Base-by-base conservation (phyloP, 2,888 invertebrate species). In the Halocaridina rubra region DNA sequence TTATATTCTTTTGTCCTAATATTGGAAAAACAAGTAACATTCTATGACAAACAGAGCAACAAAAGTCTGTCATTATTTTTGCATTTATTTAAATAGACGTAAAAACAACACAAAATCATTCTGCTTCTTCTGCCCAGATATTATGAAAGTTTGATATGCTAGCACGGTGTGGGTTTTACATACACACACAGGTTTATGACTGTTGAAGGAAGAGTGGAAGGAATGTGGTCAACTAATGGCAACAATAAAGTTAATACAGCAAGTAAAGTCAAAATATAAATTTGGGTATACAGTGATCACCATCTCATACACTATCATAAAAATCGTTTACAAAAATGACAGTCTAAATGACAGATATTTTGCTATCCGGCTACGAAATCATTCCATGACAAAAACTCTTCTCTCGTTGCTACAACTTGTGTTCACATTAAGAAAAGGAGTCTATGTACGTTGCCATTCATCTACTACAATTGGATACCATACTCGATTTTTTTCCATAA, bases 181-280 rank as follows among this genome's bases (percentile, higher is more conserved):
- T 82, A 76, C 76, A 81, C 69, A 81, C 82, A 71, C 71, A 77
- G 69, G 77, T 76, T 77, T 67, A 39, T 67, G 75, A 76, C 81
- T 81, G 81, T n/a, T n/a, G n/a, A n/a, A n/a, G n/a, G 46, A 46
- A 46, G 46, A 46, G 16, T 46, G 46, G 16, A 16, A 82, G 82
- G 82, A 77, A 82, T 82, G 82, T 82, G 59, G 71, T 81, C n/a
- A 82, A 82, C 82, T 77, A 76, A 77, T 39, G 82, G 77, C 71
- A 57, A 22, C 76, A 82, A 67, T 71, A 61, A n/a, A n/a, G n/a
- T n/a, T n/a, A n/a, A n/a, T n/a, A n/a, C n/a, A n/a, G n/a, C n/a
- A n/a, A n/a, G n/a, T n/a, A n/a, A 76, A 71, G 76, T 77, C 77
- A 82, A 76, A 77, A 30, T 77, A 76, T 77, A 82, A 53, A 61